Percentiles rank a stretch among this genome's conserved stretches.
These are phyloP conservation scores for Polyommatus icarus DNA, from an alignment of 2,888 invertebrate genomes.

Conservation along the genomic window DNA sequence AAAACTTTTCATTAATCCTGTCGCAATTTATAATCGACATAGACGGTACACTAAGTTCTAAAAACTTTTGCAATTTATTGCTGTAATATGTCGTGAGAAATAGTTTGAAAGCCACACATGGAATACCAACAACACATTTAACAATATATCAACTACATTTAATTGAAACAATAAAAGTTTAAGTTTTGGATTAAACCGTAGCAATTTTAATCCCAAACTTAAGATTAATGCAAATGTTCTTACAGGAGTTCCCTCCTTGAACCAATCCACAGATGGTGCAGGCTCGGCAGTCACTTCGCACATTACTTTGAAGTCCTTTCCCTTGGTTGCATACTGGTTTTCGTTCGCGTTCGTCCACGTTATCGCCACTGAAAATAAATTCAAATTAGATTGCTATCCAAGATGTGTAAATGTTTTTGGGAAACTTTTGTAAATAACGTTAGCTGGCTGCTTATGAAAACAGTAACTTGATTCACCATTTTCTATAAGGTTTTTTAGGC, in stretches of 20 bases:
- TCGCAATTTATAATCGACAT: background rate
- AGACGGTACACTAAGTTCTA: background rate
- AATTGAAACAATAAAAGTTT: background rate
- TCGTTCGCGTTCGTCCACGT: constrained; percentile 92
- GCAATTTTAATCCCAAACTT: background rate
- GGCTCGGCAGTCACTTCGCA: constrained; percentile 93
- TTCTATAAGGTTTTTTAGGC: no score
- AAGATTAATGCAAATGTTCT: constrained; percentile 45
- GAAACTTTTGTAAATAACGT: no score
- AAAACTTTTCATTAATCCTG: background rate
- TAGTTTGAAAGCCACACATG: background rate
- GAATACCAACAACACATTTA: background rate
- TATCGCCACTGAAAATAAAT: constrained; percentile 84
- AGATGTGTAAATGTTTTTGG: no score
- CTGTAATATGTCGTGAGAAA: background rate
- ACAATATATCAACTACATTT: background rate
- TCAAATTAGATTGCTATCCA: background rate
- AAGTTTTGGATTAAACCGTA: background rate
- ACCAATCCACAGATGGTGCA: constrained; percentile 92
- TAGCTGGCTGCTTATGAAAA: no score
- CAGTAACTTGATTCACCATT: no score
- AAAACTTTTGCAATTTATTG: background rate
- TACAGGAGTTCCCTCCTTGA: constrained; percentile 86
- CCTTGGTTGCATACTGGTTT: constrained; percentile 89
- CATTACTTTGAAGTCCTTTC: constrained; percentile 87